Conservation (phyloP, 2,888 invertebrate genomes). For the Catocala sponsa region DNA sequence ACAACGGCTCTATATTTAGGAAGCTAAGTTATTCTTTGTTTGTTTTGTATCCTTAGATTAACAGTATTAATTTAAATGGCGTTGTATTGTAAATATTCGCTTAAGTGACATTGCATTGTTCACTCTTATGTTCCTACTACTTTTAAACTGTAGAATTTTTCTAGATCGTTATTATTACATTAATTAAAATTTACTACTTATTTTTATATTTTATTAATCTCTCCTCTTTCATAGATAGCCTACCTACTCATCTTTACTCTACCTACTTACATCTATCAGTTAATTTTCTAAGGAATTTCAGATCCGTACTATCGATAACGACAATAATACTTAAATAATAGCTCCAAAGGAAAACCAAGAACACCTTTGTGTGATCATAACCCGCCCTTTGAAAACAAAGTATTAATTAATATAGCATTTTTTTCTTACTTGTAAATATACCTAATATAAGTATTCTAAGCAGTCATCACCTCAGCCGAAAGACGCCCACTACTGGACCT, state of each 20-base stretch:
- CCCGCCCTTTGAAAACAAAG: too few relatives aligned
- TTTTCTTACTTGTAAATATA: too few relatives aligned
- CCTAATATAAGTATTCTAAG: too few relatives aligned
- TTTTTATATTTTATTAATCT: constrained; percentile 2
- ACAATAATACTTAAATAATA: too few relatives aligned
- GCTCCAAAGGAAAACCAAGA: too few relatives aligned
- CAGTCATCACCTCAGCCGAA: too few relatives aligned
- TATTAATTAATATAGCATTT: too few relatives aligned
- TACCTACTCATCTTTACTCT: not conserved
- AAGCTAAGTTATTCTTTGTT: constrained; percentile 37
- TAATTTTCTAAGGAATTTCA: too few relatives aligned
- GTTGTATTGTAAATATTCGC: constrained; percentile 28
- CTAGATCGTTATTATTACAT: not conserved
- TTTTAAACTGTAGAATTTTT: constrained; percentile 27
- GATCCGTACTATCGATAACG: too few relatives aligned
- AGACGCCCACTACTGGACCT: too few relatives aligned
- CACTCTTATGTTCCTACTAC: constrained; percentile 44
- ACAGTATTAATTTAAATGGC: constrained; percentile 44
- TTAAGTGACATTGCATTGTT: constrained; percentile 22
- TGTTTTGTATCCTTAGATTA: constrained; percentile 30
- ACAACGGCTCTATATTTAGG: constrained; percentile 8
- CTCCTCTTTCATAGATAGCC: not conserved
- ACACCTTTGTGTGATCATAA: too few relatives aligned
- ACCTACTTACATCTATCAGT: too few relatives aligned
- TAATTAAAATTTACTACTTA: constrained; percentile 5